These are phyloP conservation scores for Perithous albicinctus DNA, from an alignment of 2,888 invertebrate genomes.

Conservation along the genomic window DNA sequence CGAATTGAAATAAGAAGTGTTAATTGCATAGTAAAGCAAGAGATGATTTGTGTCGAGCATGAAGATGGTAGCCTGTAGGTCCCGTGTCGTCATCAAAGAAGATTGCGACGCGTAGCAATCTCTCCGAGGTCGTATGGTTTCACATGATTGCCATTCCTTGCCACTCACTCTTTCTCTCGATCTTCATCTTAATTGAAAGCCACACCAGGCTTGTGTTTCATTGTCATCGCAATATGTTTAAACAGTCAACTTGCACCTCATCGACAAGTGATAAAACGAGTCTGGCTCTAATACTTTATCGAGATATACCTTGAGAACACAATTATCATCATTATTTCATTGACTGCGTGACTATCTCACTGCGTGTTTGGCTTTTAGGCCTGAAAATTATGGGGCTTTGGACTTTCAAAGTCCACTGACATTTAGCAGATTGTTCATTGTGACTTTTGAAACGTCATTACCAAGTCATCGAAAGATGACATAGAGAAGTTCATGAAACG, in stretches of 20 bases:
- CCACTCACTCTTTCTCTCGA: conserved; percentile 1
- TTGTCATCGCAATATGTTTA: conserved; percentile 19
- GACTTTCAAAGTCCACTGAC: not conserved
- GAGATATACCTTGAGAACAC: not conserved
- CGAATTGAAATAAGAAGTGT: not conserved
- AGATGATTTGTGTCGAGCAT: not conserved
- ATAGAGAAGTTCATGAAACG: not conserved
- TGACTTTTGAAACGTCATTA: not conserved
- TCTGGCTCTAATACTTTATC: conserved; percentile 4
- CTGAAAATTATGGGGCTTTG: not conserved
- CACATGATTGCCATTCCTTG: conserved; percentile 23
- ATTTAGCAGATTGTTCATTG: not conserved
- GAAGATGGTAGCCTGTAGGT: not conserved
- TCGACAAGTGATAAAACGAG: conserved; percentile 6
- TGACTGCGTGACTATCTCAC: conserved; percentile 23
- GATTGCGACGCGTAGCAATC: conserved; percentile 17
- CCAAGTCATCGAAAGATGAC: not conserved
- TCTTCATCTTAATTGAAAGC: conserved; percentile 30
- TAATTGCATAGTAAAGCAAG: not conserved
- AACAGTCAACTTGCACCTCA: conserved; percentile 7
- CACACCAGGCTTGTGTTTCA: conserved; percentile 3
- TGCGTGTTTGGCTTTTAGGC: not conserved
- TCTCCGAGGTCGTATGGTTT: conserved; percentile 37
- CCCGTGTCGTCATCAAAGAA: not conserved
- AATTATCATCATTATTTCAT: conserved; percentile 48